Evolutionary conservation across 2,797 vertebrate genomes (phyloP).

Genomic region (Lacerta agilis): DNA sequence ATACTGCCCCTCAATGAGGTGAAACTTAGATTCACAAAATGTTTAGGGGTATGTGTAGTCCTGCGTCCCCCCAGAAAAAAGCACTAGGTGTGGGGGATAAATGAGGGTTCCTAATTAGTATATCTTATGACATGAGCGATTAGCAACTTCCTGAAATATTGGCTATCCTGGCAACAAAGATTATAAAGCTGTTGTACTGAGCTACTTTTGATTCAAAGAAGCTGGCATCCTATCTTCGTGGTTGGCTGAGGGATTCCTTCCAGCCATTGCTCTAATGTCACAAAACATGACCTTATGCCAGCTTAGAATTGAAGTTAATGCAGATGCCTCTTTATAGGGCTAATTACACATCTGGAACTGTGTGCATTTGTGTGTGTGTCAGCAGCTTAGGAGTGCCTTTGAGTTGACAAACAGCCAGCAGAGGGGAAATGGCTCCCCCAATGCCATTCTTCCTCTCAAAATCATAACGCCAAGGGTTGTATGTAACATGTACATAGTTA

Average conservation of each 20-base stretch:
- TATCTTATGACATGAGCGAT: background rate
- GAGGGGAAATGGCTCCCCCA: background rate
- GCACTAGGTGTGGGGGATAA: background rate
- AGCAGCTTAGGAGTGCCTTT: background rate
- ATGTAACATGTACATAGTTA: background rate
- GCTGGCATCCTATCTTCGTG: background rate
- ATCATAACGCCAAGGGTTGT: background rate
- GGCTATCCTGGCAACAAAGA: slow-evolving; percentile 1
- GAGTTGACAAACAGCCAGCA: background rate
- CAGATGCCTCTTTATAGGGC: no score
- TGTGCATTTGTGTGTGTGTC: background rate
- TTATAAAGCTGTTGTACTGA: background rate
- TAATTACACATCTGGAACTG: no score
- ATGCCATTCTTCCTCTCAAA: background rate
- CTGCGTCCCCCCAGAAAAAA: no score
- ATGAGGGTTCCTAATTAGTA: background rate
- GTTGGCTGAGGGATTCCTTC: background rate
- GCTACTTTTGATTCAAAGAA: background rate
- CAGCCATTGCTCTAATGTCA: background rate
- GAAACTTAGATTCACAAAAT: no score
- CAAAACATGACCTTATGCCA: background rate
- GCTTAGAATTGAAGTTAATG: background rate
- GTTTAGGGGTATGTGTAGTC: no score
- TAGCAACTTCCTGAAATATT: background rate
- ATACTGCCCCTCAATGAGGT: no score